Base-by-base conservation (phyloP, 2,113 vertebrate genomes). In the Lasiurus borealis region DNA sequence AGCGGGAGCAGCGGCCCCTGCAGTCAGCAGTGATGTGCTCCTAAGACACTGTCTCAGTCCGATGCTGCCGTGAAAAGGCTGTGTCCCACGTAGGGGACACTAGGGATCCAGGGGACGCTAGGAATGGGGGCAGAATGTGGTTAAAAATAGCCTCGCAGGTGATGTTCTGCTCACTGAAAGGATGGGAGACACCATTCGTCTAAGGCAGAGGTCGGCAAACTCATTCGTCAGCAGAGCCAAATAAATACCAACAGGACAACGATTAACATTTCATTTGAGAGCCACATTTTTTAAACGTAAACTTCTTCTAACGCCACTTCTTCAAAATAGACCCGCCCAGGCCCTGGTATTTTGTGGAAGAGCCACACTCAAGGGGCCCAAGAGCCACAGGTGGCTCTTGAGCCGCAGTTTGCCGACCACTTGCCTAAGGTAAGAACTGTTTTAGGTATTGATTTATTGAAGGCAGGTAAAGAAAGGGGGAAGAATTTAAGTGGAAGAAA, bases 381-480 rank as follows among this genome's bases (percentile, higher is more conserved):
- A 40, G 40, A 40, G 40, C 40, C 40, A 40, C 40, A 40, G 40
- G 40, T 40, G 40, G 40, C 40, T 40, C 40, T 3, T 40, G 40
- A 40, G 40, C 40, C 40, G 5, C 40, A 40, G 40, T 40, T 40
- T 40, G 40, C 40, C 40, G 40, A 14, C 72, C 71, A 59, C 72
- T 87, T 84, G 48, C 90, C 71, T 52, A 46, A 36, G 1, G n/a
- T 88, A 44, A 59, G 54, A n/a, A 73, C 69, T 87, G 40, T 77
- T 78, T 66, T 68, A 59, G 82, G 54, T 84, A 21, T 50, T 88
- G 57, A 80, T 91, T 80, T 81, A 72, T 85, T 77, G 50, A 57
- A 48, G 57, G 31, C 25, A 31, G 12, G 14, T 84, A 85, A 85
- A 86, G 84, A 72, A 89, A 57, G 25, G 54, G 23, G 27, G 36